Conservation (phyloP, 2,888 invertebrate genomes). For the Seira musarum region DNA sequence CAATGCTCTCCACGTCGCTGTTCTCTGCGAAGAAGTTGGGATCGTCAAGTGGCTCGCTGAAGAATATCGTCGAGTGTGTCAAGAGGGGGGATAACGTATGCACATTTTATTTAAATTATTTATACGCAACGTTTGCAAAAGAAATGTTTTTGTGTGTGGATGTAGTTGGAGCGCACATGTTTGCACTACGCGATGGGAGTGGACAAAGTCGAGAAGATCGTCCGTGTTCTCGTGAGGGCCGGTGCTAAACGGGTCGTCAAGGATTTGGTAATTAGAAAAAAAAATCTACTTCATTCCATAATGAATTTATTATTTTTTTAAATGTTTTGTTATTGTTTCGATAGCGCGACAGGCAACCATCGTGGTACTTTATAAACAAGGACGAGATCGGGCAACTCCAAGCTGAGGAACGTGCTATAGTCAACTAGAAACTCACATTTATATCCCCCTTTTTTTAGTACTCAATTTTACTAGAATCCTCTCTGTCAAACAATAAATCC, state of each 20-base stretch:
- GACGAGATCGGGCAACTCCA: conserved; percentile 88
- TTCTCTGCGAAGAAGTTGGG: conserved; percentile 86
- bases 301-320: conserved; percentile 4
- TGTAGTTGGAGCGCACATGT: conserved; percentile 88
- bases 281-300: conserved; percentile 7
- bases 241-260: conserved; percentile 88
- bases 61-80: conserved; percentile 81
- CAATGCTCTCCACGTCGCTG: conserved; percentile 88
- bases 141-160: conserved; percentile 70
- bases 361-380: conserved; percentile 94
- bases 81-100: conserved; percentile 89
- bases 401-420: conserved; percentile 52
- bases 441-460: too few relatives aligned
- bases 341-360: conserved; percentile 87
- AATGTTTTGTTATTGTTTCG: conserved; percentile 11
- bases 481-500: too few relatives aligned
- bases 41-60: conserved; percentile 85
- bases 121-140: too few relatives aligned
- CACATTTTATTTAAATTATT: too few relatives aligned
- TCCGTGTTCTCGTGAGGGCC: conserved; percentile 84
- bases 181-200: conserved; percentile 94
- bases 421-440: too few relatives aligned
- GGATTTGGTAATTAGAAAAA: conserved; percentile 78
- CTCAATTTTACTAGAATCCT: not conserved
- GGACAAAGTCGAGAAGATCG: conserved; percentile 86